Evolutionary conservation across 2,888 invertebrate genomes (phyloP), one percentile per base, ranked within the genome.

Genomic region (Papilio gigon): DNA sequence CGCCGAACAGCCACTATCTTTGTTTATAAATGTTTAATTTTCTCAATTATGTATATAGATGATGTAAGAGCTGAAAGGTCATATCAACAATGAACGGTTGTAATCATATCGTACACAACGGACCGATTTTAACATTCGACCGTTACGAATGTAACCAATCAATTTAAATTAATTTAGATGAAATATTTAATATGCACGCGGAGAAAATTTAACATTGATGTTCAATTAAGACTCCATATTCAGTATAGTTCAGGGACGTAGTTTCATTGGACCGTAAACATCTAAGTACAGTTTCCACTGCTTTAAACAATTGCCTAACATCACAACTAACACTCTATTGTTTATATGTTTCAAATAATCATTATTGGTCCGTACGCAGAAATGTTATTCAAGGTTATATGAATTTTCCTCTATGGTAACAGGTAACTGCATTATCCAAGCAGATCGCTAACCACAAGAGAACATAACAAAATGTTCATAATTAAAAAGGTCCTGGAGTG

Each of bases 31-130:
- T 53, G 30, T 14, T 25, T 9, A 37, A 25, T 17, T 30, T 56
- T n/a, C 53, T 2, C 27, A 50, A 30, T 30, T n/a, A 14, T 53
- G 53, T 56, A 56, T 30, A 56, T 2, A 30, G 53, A 56, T 56
- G 53, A 56, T 30, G 53, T 17, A 56, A 56, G 11, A 30, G 30
- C 17, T 9, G 30, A n/a, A 30, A 56, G 53, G 53, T 56, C n/a
- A 56, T 30, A 30, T 30, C 53, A 56, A 56, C 53, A 56, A 56
- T 27, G 27, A 53, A 53, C 11, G 53, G n/a, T 30, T 30, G 14
- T 56, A 56, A 56, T 56, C 3, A 17, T 56, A 30, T 56, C 9
- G 17, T 30, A 56, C 17, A 30, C 30, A 17, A 17, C 17, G 27
- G n/a, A 27, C 27, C 6, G 50, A 25, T 27, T 50, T 50, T 50